These are phyloP conservation scores for Capromys pilorides DNA, from an alignment of 2,797 vertebrate genomes.

Conservation along the genomic window DNA sequence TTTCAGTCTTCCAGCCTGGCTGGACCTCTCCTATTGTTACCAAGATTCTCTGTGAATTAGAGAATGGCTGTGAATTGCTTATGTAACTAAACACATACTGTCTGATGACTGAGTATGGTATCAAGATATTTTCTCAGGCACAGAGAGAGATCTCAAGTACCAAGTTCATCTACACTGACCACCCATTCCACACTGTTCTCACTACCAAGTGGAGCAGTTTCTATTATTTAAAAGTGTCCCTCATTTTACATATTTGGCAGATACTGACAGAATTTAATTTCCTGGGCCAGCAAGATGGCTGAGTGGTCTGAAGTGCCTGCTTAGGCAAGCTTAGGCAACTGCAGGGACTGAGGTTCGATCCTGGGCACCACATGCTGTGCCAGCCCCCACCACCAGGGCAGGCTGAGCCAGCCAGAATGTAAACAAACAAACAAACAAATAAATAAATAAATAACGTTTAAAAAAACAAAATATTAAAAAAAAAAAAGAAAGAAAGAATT, in stretches of 20 bases:
- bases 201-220: not conserved
- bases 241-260: not conserved
- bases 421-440: too few relatives aligned
- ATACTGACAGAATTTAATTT: not conserved
- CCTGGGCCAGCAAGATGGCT: not conserved
- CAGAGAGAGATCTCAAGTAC: not conserved
- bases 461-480: too few relatives aligned
- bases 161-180: fast-evolving
- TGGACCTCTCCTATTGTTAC: not conserved
- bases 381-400: too few relatives aligned
- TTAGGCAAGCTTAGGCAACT: too few relatives aligned
- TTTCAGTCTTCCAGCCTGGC: not conserved
- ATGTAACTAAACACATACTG: not conserved
- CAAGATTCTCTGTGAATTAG: not conserved
- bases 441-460: too few relatives aligned
- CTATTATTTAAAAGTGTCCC: not conserved
- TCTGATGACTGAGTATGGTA: not conserved
- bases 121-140: not conserved
- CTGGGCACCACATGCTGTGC: too few relatives aligned
- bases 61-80: not conserved
- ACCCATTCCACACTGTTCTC: not conserved
- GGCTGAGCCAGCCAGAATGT: too few relatives aligned
- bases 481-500: too few relatives aligned
- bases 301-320: too few relatives aligned
- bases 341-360: too few relatives aligned